Evolutionary conservation across 2,797 vertebrate species (phyloP).

Genomic region (Enteromius argenteus): DNA sequence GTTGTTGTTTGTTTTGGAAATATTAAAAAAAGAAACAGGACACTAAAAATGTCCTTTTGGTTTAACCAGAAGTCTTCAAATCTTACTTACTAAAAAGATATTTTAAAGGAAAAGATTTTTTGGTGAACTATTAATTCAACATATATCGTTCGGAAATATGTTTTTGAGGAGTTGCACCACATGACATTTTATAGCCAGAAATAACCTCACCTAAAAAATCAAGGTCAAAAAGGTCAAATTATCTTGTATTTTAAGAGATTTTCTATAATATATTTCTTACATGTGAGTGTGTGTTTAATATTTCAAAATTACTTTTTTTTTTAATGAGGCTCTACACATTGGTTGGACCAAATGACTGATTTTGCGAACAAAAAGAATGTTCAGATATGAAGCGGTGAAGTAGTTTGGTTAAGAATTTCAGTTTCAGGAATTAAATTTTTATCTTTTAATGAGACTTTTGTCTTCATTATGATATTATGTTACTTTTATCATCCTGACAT

Average conservation of each 20-base stretch:
- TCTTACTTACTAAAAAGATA: neutral
- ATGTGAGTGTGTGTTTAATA: neutral
- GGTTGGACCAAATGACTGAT: neutral
- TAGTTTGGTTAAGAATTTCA: neutral
- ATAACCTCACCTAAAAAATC: neutral
- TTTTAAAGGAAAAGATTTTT: neutral
- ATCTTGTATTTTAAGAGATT: neutral
- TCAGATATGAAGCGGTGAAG: neutral
- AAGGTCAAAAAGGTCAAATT: neutral
- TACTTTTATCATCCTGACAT: neutral
- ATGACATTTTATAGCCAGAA: neutral
- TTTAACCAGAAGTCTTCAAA: neutral
- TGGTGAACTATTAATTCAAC: neutral
- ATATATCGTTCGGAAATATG: neutral
- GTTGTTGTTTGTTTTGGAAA: too few species aligned
- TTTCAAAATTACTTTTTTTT: neutral
- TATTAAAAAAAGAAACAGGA: neutral
- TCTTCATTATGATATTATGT: neutral
- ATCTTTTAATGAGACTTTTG: slow-evolving; percentile 6
- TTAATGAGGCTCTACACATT: neutral
- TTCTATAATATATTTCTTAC: neutral
- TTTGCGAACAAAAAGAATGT: neutral
- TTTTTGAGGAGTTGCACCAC: neutral
- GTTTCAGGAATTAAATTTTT: neutral
- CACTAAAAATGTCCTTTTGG: neutral